phyloP scores from a whole-genome alignment of 1,140 invertebrate genomes.

The Diabrotica virgifera region DNA sequence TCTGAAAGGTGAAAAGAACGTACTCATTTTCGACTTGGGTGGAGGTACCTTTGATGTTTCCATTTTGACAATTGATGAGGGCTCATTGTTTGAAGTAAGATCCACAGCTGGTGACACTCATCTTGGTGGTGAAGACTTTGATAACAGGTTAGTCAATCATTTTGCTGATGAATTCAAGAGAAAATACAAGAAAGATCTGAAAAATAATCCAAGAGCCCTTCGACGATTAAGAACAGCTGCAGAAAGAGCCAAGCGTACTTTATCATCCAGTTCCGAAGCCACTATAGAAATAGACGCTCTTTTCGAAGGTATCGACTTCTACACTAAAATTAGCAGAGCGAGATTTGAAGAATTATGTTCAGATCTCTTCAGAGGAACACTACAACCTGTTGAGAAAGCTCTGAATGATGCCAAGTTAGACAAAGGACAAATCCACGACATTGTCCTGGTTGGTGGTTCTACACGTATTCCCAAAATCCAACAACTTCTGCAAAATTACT shows the following conservation, averaged over 20 bases:
- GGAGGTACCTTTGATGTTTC: slow-evolving; percentile 66
- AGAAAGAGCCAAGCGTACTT: slow-evolving; percentile 55
- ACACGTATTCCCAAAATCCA: slow-evolving; percentile 60
- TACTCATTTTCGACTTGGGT: slow-evolving; percentile 56
- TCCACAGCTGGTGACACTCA: slow-evolving; percentile 60
- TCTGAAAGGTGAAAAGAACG: slow-evolving; percentile 53
- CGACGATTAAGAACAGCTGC: slow-evolving; percentile 73
- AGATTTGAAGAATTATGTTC: slow-evolving; percentile 56
- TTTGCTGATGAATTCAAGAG: slow-evolving; percentile 53
- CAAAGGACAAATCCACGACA: slow-evolving; percentile 64
- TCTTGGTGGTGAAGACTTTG: slow-evolving; percentile 74
- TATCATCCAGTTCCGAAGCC: slow-evolving; percentile 54
- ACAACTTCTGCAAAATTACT: slow-evolving; percentile 51
- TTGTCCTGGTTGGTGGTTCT: slow-evolving; percentile 70
- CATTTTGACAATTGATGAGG: slow-evolving; percentile 69
- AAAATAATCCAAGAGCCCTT: slow-evolving; percentile 49
- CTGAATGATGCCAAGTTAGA: slow-evolving; percentile 66
- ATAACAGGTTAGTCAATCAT: slow-evolving; percentile 71
- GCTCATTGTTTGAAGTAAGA: slow-evolving; percentile 66
- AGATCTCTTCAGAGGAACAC: slow-evolving; percentile 54
- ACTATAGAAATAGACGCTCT: slow-evolving; percentile 54
- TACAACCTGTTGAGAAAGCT: slow-evolving; percentile 59
- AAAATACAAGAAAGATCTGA: slow-evolving; percentile 53
- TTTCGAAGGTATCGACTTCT: slow-evolving; percentile 53
- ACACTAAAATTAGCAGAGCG: slow-evolving; percentile 55